A percentile compares a stretch with the other conserved stretches of the same genome.
Evolutionary conservation across 2,113 vertebrate species (phyloP).

Genomic region (Indicator indicator): DNA sequence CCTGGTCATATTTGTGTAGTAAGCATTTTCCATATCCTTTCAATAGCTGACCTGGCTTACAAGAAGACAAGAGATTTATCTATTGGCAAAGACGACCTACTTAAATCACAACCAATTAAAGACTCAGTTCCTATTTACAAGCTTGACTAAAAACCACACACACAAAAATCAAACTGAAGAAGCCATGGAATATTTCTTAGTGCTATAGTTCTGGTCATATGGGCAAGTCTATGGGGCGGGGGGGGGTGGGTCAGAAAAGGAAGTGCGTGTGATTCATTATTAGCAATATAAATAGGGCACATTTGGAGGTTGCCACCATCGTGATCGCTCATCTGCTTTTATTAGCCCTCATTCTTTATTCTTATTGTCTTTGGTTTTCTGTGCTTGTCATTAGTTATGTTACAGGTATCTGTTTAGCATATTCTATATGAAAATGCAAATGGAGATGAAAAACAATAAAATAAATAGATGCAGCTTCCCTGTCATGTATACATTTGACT

Average conservation of each 20-base stretch:
- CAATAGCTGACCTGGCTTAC: constrained; percentile 8
- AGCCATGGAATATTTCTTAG: constrained; percentile 13
- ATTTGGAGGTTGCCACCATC: constrained; percentile 58
- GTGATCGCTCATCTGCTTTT: constrained; percentile 57
- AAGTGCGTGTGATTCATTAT: constrained; percentile 38
- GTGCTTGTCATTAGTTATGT: constrained; percentile 29
- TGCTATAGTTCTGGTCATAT: background rate
- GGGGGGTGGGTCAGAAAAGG: background rate
- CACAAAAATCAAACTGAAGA: background rate
- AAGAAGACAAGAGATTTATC: background rate
- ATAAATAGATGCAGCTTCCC: constrained; percentile 55
- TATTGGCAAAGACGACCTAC: constrained; percentile 32
- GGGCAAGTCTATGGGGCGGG: background rate
- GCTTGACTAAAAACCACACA: background rate
- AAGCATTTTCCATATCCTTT: constrained; percentile 3
- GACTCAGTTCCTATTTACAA: constrained; percentile 11
- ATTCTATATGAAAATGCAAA: constrained; percentile 64
- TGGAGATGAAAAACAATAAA: constrained; percentile 21
- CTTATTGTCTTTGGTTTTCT: constrained; percentile 50
- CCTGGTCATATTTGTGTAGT: background rate
- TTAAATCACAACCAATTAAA: constrained; percentile 62
- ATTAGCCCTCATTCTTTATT: constrained; percentile 64
- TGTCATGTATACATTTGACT: background rate
- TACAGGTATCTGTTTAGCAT: constrained; percentile 64
- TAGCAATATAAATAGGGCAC: constrained; percentile 65